Conservation (phyloP, 1,140 invertebrate genomes). For the Dendrolimus punctatus region DNA sequence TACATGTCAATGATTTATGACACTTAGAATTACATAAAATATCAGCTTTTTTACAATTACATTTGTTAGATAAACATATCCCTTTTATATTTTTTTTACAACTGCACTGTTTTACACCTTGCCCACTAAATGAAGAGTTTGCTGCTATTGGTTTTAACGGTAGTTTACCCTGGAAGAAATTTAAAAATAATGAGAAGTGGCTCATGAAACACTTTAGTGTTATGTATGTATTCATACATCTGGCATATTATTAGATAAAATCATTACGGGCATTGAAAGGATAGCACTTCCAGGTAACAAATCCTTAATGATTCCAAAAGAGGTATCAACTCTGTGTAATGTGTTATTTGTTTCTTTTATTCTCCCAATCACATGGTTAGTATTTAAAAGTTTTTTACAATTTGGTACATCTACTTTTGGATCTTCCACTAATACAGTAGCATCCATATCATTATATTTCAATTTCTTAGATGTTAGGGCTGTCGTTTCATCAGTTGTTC, state of each 20-base stretch:
- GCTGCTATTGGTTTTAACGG: constrained; percentile 11
- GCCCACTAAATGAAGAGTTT: constrained; percentile 17
- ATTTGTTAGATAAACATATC: constrained; percentile 12
- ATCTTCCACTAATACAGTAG: constrained; percentile 23
- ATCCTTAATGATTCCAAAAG: constrained; percentile 21
- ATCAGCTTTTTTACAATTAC: constrained; percentile 20
- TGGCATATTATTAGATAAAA: constrained; percentile 4
- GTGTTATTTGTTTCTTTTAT: constrained; percentile 11
- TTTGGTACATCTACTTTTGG: constrained; percentile 16
- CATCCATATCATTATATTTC: constrained; percentile 16
- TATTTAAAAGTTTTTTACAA: constrained; percentile 12
- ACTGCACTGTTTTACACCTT: constrained; percentile 19
- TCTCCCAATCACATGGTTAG: constrained; percentile 23
- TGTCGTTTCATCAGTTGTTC: constrained; percentile 26
- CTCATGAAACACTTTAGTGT: too few species aligned
- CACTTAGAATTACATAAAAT: constrained; percentile 8
- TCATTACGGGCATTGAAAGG: constrained; percentile 8
- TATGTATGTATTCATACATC: constrained; percentile 5
- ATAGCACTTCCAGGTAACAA: constrained; percentile 21
- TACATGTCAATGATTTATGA: constrained; percentile 9
- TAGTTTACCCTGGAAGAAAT: constrained; percentile 12
- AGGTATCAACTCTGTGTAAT: constrained; percentile 23
- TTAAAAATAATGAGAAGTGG: not conserved
- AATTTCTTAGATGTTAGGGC: constrained; percentile 21
- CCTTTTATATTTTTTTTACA: constrained; percentile 14